A percentile compares a stretch with the other conserved stretches of the same genome.
These are phyloP conservation scores for Eucidaris tribuloides DNA, from an alignment of 35 echinoderm and acorn worm genomes.

Conservation along the genomic window DNA sequence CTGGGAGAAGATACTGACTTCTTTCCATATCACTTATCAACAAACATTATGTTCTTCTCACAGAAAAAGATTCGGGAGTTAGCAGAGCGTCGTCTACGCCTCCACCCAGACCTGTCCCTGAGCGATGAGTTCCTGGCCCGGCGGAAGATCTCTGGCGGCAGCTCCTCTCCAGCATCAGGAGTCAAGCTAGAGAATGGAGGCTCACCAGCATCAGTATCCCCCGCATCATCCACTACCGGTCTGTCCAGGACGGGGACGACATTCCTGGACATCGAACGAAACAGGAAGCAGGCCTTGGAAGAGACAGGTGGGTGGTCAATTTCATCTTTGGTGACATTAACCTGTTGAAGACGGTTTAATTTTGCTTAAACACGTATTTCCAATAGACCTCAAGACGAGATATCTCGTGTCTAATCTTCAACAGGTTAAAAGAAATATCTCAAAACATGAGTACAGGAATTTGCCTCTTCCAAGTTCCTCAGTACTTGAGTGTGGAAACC, in stretches of 20 bases:
- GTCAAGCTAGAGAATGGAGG: constrained; percentile 5
- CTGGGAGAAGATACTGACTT: too few species aligned
- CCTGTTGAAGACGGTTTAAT: too few species aligned
- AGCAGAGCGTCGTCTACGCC: constrained; percentile 60
- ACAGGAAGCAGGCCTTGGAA: constrained; percentile 64
- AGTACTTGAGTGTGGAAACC: too few species aligned
- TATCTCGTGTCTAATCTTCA: too few species aligned
- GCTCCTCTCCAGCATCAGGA: background rate
- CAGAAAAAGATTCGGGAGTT: constrained; percentile 79
- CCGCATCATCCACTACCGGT: constrained; percentile 35
- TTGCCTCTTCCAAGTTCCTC: too few species aligned
- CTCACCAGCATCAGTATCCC: constrained; percentile 5
- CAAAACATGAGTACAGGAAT: too few species aligned
- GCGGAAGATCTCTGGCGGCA: constrained; percentile 28
- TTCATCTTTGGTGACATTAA: too few species aligned
- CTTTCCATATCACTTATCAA: too few species aligned
- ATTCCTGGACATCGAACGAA: constrained; percentile 73
- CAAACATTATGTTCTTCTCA: too few species aligned
- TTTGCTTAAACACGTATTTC: too few species aligned
- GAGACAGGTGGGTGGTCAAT: constrained; percentile 53
- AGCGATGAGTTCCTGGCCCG: constrained; percentile 86
- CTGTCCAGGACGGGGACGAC: constrained; percentile 23
- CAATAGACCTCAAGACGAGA: too few species aligned
- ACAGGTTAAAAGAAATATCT: too few species aligned
- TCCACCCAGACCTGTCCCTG: constrained; percentile 77